phyloP scores from a whole-genome alignment of 2,888 invertebrate species.

The Listrodromus nycthemerus region DNA sequence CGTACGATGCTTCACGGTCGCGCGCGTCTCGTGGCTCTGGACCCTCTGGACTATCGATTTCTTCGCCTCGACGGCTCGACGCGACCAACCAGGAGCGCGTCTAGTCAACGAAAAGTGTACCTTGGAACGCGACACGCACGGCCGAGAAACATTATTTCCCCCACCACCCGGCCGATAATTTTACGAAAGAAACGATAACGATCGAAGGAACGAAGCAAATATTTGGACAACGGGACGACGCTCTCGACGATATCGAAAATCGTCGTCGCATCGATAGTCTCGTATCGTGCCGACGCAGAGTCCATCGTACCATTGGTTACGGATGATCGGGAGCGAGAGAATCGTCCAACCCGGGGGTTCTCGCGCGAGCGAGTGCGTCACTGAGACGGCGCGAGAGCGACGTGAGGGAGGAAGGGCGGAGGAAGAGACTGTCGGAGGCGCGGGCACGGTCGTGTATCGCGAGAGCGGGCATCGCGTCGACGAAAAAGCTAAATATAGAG shows the following conservation, averaged over 20 bases:
- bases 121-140: background rate
- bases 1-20: too few relatives aligned
- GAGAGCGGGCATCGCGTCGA: slow-evolving; percentile 66
- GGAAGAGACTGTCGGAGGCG: background rate
- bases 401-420: too few relatives aligned
- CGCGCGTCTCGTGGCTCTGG: slow-evolving; percentile 21
- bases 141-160: background rate
- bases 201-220: too few relatives aligned
- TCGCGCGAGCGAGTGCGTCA: background rate
- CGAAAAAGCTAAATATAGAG: slow-evolving; percentile 77
- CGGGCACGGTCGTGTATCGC: slow-evolving; percentile 65
- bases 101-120: slow-evolving; percentile 21
- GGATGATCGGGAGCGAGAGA: too few relatives aligned
- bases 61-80: slow-evolving; percentile 41
- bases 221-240: too few relatives aligned
- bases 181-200: too few relatives aligned
- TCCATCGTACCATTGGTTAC: background rate
- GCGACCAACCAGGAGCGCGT: slow-evolving; percentile 43
- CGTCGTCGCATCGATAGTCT: background rate
- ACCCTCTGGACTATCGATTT: slow-evolving; percentile 61
- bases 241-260: too few relatives aligned
- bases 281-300: background rate
- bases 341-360: too few relatives aligned
- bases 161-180: too few relatives aligned
- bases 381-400: too few relatives aligned